These are phyloP conservation scores for Mycetomoellerius zeteki DNA, from an alignment of 1,140 invertebrate species.

Conservation along the genomic window DNA sequence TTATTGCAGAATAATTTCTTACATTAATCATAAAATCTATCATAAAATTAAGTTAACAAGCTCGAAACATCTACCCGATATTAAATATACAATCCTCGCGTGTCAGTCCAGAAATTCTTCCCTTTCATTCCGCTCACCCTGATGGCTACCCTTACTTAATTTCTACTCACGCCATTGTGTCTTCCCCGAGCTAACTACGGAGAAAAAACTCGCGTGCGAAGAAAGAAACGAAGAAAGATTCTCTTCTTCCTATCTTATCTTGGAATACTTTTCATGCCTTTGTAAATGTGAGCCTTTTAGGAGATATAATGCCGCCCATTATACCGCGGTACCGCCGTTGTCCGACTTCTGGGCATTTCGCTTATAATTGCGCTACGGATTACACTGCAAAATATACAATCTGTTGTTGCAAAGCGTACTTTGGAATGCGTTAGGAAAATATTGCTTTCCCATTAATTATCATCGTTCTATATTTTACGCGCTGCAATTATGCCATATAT, in stretches of 20 bases:
- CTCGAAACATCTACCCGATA: conserved; percentile 8
- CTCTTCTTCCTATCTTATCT: conserved; percentile 39
- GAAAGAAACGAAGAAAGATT: background rate
- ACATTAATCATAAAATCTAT: conserved; percentile 4
- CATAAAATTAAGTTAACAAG: conserved; percentile 10
- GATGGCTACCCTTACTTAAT: conserved; percentile 4
- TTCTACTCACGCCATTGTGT: conserved; percentile 35
- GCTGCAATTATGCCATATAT: too few relatives aligned
- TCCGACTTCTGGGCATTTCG: background rate
- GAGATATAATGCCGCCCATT: conserved; percentile 1
- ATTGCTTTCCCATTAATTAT: background rate
- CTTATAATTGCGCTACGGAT: background rate
- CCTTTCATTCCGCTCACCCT: background rate
- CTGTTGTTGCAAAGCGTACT: background rate
- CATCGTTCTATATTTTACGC: background rate
- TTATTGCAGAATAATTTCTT: conserved; percentile 1
- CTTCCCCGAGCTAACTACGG: background rate
- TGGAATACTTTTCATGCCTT: conserved; percentile 38
- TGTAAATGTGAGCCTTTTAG: conserved; percentile 11
- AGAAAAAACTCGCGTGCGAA: conserved; percentile 30
- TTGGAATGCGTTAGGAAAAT: background rate
- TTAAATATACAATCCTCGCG: conserved; percentile 24
- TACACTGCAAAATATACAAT: background rate
- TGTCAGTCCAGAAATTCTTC: conserved; percentile 12
- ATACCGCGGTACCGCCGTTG: background rate